Conservation (phyloP, 1,140 invertebrate species). For the Polypedilum vanderplanki region DNA sequence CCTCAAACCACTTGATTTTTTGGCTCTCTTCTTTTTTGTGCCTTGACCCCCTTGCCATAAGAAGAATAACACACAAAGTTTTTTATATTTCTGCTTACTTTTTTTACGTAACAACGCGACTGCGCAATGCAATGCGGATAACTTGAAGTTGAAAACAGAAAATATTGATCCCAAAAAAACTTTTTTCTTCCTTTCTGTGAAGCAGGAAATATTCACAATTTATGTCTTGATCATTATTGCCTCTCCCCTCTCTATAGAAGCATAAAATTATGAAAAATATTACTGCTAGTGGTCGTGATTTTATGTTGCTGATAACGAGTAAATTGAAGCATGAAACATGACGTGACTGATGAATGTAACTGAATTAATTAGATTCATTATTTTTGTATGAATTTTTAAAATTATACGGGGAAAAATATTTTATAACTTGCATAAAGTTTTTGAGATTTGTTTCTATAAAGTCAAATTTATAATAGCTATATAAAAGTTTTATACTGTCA, state of each 20-base stretch:
- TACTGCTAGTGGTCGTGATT: too few species aligned
- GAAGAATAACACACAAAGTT: constrained; percentile 18
- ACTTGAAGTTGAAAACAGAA: constrained; percentile 3
- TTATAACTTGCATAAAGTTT: too few species aligned
- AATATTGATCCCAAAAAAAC: constrained; percentile 14
- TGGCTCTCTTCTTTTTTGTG: neutral
- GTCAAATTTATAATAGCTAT: too few species aligned
- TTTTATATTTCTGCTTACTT: neutral
- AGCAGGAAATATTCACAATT: constrained; percentile 18
- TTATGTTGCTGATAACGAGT: neutral
- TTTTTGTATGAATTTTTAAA: neutral
- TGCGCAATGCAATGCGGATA: neutral
- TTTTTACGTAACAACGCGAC: constrained; percentile 3
- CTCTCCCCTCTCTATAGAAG: neutral
- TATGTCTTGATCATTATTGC: neutral
- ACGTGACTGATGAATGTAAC: neutral
- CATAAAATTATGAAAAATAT: too few species aligned
- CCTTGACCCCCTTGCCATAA: constrained; percentile 9
- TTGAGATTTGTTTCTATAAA: too few species aligned
- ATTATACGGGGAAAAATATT: too few species aligned
- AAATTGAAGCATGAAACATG: neutral
- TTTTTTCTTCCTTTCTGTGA: constrained; percentile 13
- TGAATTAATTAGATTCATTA: constrained; percentile 4
- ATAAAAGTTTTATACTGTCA: too few species aligned
- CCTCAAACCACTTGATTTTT: neutral